Conservation (phyloP, 1,140 invertebrate species). For the Drosophila orena region DNA sequence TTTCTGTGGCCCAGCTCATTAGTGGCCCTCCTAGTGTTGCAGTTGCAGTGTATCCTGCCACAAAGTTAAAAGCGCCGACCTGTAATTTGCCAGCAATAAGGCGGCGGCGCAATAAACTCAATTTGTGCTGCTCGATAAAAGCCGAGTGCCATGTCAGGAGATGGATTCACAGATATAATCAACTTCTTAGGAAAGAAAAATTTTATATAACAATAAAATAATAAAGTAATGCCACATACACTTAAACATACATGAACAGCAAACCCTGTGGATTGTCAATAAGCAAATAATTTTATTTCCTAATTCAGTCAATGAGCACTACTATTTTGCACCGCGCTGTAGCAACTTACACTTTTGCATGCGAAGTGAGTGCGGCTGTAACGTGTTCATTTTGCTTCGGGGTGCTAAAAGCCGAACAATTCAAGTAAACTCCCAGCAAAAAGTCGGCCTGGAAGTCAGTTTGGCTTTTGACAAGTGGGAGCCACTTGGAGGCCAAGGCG, state of each 20-base stretch:
- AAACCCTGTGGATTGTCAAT: no score
- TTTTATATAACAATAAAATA: neutral
- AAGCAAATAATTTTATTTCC: neutral
- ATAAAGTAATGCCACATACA: no score
- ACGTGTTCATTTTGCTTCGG: conserved; percentile 75
- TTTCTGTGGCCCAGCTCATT: conserved; percentile 14
- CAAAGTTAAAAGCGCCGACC: conserved; percentile 84
- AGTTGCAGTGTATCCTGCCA: conserved; percentile 70
- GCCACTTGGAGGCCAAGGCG: conserved; percentile 54
- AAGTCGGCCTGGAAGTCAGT: conserved; percentile 49
- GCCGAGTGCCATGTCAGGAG: conserved; percentile 62
- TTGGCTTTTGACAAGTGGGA: conserved; percentile 69
- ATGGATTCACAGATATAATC: conserved; percentile 2
- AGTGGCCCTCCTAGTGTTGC: conserved; percentile 19
- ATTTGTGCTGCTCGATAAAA: conserved; percentile 68
- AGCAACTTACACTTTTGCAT: conserved; percentile 23
- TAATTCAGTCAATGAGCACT: neutral
- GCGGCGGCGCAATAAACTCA: conserved; percentile 81
- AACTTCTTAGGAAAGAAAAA: neutral
- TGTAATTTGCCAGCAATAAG: conserved; percentile 83
- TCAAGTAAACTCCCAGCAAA: conserved; percentile 24
- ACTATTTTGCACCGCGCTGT: conserved; percentile 10
- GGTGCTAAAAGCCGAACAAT: conserved; percentile 69
- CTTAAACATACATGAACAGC: no score
- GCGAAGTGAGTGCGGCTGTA: conserved; percentile 43